These are phyloP conservation scores for Rhaphigaster nebulosa DNA, from an alignment of 2,888 invertebrate species.

Conservation along the genomic window DNA sequence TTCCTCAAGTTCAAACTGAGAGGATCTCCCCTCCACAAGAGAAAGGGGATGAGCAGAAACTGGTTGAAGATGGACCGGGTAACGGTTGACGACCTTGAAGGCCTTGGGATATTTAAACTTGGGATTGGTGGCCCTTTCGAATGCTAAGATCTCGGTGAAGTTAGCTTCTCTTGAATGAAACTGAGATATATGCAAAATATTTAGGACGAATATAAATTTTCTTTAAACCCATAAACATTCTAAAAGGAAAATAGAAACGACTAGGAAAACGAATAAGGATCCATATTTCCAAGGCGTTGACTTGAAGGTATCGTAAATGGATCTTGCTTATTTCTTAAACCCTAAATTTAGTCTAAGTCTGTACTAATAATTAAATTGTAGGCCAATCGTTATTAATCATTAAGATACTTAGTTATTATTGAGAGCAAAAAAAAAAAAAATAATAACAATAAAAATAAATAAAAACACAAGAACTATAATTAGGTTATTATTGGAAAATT, in stretches of 20 bases:
- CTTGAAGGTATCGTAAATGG: neutral
- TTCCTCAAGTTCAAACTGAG: neutral
- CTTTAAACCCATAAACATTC: neutral
- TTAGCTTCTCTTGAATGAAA: neutral
- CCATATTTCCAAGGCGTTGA: neutral
- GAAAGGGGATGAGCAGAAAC: constrained; percentile 48
- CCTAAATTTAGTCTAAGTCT: neutral
- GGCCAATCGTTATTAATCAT: too few relatives aligned
- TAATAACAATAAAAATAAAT: too few relatives aligned
- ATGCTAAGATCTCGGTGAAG: neutral
- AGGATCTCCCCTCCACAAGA: neutral
- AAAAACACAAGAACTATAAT: too few relatives aligned
- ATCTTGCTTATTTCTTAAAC: neutral
- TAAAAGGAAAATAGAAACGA: neutral
- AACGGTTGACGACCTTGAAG: constrained; percentile 45
- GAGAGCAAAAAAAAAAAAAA: too few relatives aligned
- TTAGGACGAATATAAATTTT: neutral
- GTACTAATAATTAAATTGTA: too few relatives aligned
- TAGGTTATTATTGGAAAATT: too few relatives aligned
- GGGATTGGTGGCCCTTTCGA: neutral
- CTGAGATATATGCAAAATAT: neutral
- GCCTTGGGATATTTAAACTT: constrained; percentile 29
- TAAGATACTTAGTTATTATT: too few relatives aligned
- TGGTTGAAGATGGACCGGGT: constrained; percentile 37
- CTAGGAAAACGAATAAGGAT: neutral